phyloP scores from a whole-genome alignment of 2,113 vertebrate genomes.

The Macroglossus sobrinus region DNA sequence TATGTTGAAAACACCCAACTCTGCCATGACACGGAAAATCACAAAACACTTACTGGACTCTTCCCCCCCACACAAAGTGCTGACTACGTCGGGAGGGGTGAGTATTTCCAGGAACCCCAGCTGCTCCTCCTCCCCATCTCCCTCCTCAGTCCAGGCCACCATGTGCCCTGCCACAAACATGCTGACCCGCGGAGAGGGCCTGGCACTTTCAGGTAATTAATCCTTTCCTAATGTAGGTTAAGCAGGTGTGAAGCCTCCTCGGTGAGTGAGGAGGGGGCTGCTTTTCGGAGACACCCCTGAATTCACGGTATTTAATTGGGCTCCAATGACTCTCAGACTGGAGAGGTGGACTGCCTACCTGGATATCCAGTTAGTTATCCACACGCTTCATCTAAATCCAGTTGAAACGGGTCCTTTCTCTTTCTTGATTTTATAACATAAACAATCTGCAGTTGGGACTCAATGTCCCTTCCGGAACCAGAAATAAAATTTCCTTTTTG shows the following conservation, averaged over 20 bases:
- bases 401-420: neutral
- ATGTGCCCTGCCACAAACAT: slow-evolving; percentile 80
- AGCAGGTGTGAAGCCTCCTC: slow-evolving; percentile 82
- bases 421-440: slow-evolving; percentile 33
- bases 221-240: slow-evolving; percentile 87
- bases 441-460: slow-evolving; percentile 44
- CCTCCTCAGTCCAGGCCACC: slow-evolving; percentile 71
- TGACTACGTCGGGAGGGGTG: slow-evolving; percentile 63
- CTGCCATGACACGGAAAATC: neutral
- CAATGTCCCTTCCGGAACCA: neutral
- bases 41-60: slow-evolving; percentile 37
- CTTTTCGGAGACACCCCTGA: slow-evolving; percentile 68
- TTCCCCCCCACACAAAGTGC: slow-evolving; percentile 58
- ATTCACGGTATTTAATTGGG: slow-evolving; percentile 72
- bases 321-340: slow-evolving; percentile 68
- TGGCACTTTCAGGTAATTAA: slow-evolving; percentile 82
- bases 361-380: slow-evolving; percentile 49
- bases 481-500: neutral
- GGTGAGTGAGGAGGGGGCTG: slow-evolving; percentile 70
- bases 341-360: slow-evolving; percentile 65
- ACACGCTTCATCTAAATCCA: slow-evolving; percentile 63
- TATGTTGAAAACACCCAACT: neutral
- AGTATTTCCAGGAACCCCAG: slow-evolving; percentile 67
- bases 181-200: slow-evolving; percentile 78
- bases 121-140: slow-evolving; percentile 54